phyloP scores from a whole-genome alignment of 64 coral and sea anemone genomes.

The Hydrozoanthus tunicans region DNA sequence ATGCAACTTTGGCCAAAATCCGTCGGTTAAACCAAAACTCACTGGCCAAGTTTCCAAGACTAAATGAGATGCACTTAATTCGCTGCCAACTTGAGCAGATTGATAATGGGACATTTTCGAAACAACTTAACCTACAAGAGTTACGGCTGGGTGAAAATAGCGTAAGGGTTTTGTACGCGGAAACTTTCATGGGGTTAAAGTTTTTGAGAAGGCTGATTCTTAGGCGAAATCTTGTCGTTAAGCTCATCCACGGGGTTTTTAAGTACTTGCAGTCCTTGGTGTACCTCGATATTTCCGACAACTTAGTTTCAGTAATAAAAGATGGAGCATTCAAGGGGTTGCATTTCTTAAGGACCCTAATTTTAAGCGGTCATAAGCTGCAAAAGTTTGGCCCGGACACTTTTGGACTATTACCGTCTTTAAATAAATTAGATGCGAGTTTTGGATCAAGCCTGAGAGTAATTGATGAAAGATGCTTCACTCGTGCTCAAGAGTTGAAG shows the following conservation, averaged over 20 bases:
- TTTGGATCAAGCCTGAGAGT: constrained; percentile 7
- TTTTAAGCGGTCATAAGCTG: constrained; percentile 19
- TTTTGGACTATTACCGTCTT: constrained; percentile 22
- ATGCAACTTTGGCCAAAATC: constrained; percentile 9
- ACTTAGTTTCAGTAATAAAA: constrained; percentile 10
- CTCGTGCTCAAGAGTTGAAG: constrained; percentile 5
- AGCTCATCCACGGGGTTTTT: constrained; percentile 15
- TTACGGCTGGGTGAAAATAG: constrained; percentile 5
- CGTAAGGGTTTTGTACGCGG: neutral
- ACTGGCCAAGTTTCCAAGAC: constrained; percentile 24
- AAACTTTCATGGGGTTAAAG: constrained; percentile 46
- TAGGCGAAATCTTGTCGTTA: constrained; percentile 13
- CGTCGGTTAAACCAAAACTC: neutral
- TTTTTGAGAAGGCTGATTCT: constrained; percentile 24
- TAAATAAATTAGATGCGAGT: constrained; percentile 40
- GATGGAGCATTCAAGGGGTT: constrained; percentile 45
- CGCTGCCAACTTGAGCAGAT: constrained; percentile 23
- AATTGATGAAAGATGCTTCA: constrained; percentile 24
- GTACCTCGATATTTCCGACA: constrained; percentile 38
- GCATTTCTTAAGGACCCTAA: constrained; percentile 18
- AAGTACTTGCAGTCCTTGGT: constrained; percentile 31
- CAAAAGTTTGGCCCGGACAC: constrained; percentile 17
- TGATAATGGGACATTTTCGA: constrained; percentile 9
- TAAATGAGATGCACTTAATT: constrained; percentile 20
- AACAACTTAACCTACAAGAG: constrained; percentile 28